Conservation (phyloP, 2,113 vertebrate species). For the Leucosticte australis region DNA sequence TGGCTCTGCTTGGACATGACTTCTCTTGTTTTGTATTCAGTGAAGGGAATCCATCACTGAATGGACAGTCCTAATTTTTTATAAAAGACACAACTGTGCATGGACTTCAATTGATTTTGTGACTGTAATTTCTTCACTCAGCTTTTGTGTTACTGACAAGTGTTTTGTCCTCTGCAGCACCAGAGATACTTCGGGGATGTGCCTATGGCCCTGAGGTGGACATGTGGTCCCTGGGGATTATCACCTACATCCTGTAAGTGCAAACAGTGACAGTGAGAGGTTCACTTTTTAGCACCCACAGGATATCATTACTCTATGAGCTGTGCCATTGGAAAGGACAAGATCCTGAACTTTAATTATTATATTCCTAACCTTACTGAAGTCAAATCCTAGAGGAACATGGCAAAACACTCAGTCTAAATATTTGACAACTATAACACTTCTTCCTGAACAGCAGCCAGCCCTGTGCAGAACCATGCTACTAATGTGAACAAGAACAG, state of each 20-base stretch:
- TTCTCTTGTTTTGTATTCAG: not conserved
- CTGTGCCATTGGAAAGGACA: not conserved
- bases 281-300: not conserved
- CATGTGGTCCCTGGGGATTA: constrained; percentile 90
- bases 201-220: constrained; percentile 90
- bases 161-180: constrained; percentile 74
- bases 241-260: constrained; percentile 91
- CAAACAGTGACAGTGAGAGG: not conserved
- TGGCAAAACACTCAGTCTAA: not conserved
- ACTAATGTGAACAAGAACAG: not conserved
- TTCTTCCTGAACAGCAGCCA: not conserved
- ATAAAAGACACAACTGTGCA: fast-evolving
- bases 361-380: not conserved
- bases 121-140: not conserved
- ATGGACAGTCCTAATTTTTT: not conserved
- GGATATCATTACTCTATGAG: not conserved
- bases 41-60: not conserved
- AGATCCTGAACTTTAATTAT: not conserved
- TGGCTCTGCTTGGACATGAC: not conserved
- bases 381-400: not conserved
- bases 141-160: not conserved
- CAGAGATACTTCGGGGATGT: constrained; percentile 85
- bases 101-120: not conserved
- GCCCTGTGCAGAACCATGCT: not conserved
- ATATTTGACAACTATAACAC: not conserved